phyloP scores from a whole-genome alignment of 1,140 invertebrate species.

The Drosophila prosaltans region DNA sequence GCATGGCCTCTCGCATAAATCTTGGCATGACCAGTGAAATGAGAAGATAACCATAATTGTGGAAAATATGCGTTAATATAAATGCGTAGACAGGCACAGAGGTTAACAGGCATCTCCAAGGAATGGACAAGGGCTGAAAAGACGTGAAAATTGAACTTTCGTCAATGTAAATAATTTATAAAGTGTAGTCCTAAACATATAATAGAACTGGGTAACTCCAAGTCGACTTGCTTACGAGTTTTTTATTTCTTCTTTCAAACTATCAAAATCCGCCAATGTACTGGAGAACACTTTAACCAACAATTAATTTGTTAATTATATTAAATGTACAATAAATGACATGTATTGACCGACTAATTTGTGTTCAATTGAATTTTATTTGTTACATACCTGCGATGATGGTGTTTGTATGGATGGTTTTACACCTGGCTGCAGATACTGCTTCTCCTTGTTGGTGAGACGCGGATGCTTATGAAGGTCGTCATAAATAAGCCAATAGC shows the following conservation, averaged over 20 bases:
- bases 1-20: constrained; percentile 72
- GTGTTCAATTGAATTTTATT: not conserved
- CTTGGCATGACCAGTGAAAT: constrained; percentile 57
- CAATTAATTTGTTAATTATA: too few relatives aligned
- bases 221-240: too few relatives aligned
- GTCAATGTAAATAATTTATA: too few relatives aligned
- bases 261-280: not conserved
- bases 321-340: not conserved
- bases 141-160: not conserved
- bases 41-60: constrained; percentile 65
- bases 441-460: constrained; percentile 46
- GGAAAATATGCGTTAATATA: constrained; percentile 70
- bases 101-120: constrained; percentile 61
- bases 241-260: too few relatives aligned
- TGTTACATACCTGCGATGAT: constrained; percentile 25
- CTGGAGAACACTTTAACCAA: too few relatives aligned
- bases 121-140: constrained; percentile 37
- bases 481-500: constrained; percentile 67
- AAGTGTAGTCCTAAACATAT: too few relatives aligned
- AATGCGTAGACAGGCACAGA: constrained; percentile 61
- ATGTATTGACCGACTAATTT: not conserved
- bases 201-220: too few relatives aligned
- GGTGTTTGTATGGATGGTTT: not conserved
- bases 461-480: constrained; percentile 69
- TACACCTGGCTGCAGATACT: constrained; percentile 43